phyloP scores from a whole-genome alignment of 2,113 vertebrate genomes.

The Callospermophilus lateralis region DNA sequence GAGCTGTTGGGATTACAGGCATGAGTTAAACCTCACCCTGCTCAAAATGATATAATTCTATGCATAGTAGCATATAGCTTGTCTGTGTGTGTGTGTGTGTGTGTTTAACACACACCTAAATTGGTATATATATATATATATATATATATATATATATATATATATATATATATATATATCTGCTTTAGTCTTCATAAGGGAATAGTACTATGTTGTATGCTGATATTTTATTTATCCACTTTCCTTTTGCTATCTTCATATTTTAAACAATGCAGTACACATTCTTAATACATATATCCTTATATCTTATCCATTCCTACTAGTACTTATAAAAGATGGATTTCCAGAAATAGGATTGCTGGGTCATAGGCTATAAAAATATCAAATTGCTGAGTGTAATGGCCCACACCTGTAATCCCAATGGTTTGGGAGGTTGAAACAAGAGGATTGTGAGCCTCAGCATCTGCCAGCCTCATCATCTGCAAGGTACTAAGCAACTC shows the following conservation, averaged over 20 bases:
- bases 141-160: too few relatives aligned
- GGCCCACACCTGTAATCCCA: too few relatives aligned
- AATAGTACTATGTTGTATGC: neutral
- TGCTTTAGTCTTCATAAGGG: neutral
- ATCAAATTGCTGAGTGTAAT: neutral
- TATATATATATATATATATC: too few relatives aligned
- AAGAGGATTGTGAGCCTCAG: too few relatives aligned
- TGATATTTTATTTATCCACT: slow-evolving; percentile 24
- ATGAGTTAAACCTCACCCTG: neutral
- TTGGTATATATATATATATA: too few relatives aligned
- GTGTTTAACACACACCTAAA: neutral
- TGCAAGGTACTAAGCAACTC: too few relatives aligned
- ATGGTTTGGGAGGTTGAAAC: too few relatives aligned
- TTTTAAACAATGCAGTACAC: slow-evolving; percentile 22
- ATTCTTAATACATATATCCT: neutral
- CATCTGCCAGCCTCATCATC: too few relatives aligned
- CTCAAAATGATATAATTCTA: neutral
- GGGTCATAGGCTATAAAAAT: neutral
- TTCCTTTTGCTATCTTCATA: slow-evolving; percentile 8
- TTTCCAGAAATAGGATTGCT: neutral
- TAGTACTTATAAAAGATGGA: neutral
- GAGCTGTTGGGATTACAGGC: neutral
- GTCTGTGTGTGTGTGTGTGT: neutral
- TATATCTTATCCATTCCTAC: neutral
- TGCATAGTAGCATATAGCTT: neutral